These are phyloP conservation scores for Anableps anableps DNA, from an alignment of 2,797 vertebrate genomes.

Conservation along the genomic window DNA sequence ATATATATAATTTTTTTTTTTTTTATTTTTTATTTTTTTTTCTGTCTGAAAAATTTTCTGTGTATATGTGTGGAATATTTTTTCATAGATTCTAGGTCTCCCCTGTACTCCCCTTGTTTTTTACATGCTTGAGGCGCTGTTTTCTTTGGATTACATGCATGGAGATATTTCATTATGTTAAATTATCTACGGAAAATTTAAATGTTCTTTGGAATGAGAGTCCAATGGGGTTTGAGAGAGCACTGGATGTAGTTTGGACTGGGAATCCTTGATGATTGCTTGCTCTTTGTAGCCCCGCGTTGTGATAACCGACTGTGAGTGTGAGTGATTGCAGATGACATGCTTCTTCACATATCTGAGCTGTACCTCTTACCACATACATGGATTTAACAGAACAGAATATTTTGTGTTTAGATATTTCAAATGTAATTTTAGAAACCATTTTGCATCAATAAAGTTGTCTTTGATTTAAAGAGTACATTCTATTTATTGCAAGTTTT, in stretches of 20 bases:
- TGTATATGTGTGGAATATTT: conserved; percentile 67
- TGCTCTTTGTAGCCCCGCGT: conserved; percentile 49
- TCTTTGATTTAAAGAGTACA: conserved; percentile 73
- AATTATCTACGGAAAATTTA: conserved; percentile 73
- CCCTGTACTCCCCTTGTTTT: conserved; percentile 63
- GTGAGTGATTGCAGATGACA: conserved; percentile 56
- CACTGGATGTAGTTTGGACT: conserved; percentile 71
- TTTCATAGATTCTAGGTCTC: conserved; percentile 79
- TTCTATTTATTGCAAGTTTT: background rate
- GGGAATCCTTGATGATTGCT: conserved; percentile 68
- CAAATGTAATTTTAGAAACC: conserved; percentile 75
- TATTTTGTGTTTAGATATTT: conserved; percentile 78
- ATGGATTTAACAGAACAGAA: conserved; percentile 61
- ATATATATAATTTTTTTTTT: no score
- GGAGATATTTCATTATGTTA: conserved; percentile 73
- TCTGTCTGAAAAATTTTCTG: conserved; percentile 81
- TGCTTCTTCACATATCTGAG: conserved; percentile 48
- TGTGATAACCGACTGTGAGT: conserved; percentile 38
- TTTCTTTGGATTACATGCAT: conserved; percentile 76
- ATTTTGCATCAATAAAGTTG: conserved; percentile 82
- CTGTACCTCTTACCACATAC: conserved; percentile 56
- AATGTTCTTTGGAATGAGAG: conserved; percentile 54
- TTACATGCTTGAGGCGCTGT: conserved; percentile 66
- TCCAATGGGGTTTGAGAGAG: conserved; percentile 43
- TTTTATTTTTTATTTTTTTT: no score